These are phyloP conservation scores for Eucriotettix oculatus DNA, from an alignment of 2,888 invertebrate genomes.

Conservation along the genomic window DNA sequence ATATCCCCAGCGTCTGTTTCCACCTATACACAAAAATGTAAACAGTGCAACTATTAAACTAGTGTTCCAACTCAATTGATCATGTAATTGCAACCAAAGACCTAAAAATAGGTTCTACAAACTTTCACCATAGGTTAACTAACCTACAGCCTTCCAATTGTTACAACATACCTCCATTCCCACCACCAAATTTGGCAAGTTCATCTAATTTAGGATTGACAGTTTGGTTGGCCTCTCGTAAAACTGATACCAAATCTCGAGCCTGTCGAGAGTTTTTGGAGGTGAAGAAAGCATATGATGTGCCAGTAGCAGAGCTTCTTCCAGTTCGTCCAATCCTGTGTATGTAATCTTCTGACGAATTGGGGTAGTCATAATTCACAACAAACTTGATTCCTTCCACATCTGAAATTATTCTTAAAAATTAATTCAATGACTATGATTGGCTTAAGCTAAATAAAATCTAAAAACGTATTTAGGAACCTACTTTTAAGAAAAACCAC, in stretches of 20 bases:
- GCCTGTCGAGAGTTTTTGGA: slow-evolving; percentile 76
- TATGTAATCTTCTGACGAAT: slow-evolving; percentile 89
- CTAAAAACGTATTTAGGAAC: no score
- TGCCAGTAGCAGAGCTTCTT: slow-evolving; percentile 70
- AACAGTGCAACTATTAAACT: no score
- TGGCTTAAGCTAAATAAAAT: no score
- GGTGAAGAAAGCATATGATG: slow-evolving; percentile 91
- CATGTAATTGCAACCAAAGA: no score
- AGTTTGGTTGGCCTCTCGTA: slow-evolving; percentile 80
- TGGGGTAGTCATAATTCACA: slow-evolving; percentile 91
- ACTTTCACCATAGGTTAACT: no score
- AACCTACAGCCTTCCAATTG: no score
- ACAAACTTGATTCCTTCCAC: slow-evolving; percentile 93
- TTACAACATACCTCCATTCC: slow-evolving; percentile 27
- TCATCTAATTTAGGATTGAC: slow-evolving; percentile 74
- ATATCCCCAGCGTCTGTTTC: neutral
- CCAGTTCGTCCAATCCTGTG: slow-evolving; percentile 92
- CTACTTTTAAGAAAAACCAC: no score
- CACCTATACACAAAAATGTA: neutral
- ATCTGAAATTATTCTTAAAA: slow-evolving; percentile 18
- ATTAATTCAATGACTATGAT: no score
- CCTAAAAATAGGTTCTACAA: no score
- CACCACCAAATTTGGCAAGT: slow-evolving; percentile 49
- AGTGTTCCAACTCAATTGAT: no score
- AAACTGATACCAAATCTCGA: slow-evolving; percentile 71